Percentiles rank a stretch among this genome's conserved stretches.
Conservation (phyloP, 2,888 invertebrate genomes). For the Polietes domitor region DNA sequence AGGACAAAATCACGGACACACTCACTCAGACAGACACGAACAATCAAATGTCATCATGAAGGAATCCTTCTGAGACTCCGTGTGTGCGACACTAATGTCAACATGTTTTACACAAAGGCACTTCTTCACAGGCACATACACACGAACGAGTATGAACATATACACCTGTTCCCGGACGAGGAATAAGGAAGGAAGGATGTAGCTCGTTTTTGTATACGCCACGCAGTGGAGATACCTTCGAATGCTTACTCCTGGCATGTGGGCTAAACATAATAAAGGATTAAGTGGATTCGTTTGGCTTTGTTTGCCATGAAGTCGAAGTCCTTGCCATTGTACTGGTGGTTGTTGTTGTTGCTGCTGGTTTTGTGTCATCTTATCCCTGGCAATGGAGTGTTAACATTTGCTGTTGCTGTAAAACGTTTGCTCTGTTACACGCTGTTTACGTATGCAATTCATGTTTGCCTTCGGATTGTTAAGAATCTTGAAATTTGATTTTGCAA, state of each 20-base stretch:
- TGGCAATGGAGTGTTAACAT: constrained; percentile 39
- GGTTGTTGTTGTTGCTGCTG: not conserved
- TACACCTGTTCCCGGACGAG: constrained; percentile 41
- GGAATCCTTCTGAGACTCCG: constrained; percentile 16
- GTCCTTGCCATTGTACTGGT: not conserved
- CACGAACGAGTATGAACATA: not conserved
- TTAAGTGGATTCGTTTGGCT: constrained; percentile 51
- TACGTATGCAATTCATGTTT: constrained; percentile 55
- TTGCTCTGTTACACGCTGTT: constrained; percentile 44
- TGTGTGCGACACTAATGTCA: constrained; percentile 54
- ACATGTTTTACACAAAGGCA: constrained; percentile 41
- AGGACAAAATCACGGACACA: constrained; percentile 18
- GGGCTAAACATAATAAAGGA: constrained; percentile 47
- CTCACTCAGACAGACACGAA: constrained; percentile 4
- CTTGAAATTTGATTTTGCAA: constrained; percentile 45
- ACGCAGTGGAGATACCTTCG: not conserved
- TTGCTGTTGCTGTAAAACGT: constrained; percentile 41
- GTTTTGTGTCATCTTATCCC: constrained; percentile 39
- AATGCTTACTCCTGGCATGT: not conserved
- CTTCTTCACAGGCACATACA: constrained; percentile 18
- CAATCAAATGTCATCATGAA: constrained; percentile 8
- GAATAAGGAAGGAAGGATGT: not conserved
- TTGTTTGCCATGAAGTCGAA: constrained; percentile 20
- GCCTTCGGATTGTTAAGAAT: constrained; percentile 40
- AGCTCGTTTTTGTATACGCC: not conserved